Evolutionary conservation across 2,113 vertebrate species (phyloP).

Genomic region (Alligator mississippiensis): DNA sequence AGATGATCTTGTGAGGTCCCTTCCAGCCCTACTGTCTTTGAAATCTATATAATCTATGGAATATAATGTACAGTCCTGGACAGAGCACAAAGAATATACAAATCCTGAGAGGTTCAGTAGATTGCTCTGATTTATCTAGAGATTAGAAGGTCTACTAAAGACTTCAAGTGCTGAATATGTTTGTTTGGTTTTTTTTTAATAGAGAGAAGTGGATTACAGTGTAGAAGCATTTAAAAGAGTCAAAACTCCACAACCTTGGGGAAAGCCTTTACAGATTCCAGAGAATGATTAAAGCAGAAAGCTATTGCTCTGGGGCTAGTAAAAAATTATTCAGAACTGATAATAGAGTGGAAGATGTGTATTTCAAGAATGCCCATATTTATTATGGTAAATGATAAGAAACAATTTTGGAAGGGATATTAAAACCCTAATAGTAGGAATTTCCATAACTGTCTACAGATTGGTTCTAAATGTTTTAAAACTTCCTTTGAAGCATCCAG

Average conservation of each 20-base stretch:
- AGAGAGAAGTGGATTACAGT: slow-evolving; percentile 22
- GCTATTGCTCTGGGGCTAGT: background rate
- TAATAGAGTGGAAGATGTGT: background rate
- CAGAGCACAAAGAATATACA: background rate
- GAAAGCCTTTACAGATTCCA: slow-evolving; percentile 33
- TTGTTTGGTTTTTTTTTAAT: background rate
- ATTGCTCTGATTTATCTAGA: background rate
- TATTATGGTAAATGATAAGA: background rate
- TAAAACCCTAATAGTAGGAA: background rate
- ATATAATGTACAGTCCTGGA: background rate
- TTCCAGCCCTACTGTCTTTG: too few relatives aligned
- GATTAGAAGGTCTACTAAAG: slow-evolving; percentile 41
- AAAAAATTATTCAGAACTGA: background rate
- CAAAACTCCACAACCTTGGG: slow-evolving; percentile 5
- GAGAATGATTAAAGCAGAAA: slow-evolving; percentile 40
- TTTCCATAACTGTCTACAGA: background rate
- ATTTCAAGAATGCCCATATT: background rate
- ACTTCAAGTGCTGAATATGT: slow-evolving; percentile 30
- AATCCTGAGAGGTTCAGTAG: background rate
- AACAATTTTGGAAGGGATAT: background rate
- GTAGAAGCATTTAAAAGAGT: slow-evolving; percentile 29
- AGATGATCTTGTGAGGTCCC: too few relatives aligned
- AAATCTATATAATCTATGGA: too few relatives aligned
- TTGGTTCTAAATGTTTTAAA: background rate
- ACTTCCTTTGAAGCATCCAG: background rate